Base-by-base conservation (phyloP, 2,797 vertebrate genomes). In the Bucorvus abyssinicus region DNA sequence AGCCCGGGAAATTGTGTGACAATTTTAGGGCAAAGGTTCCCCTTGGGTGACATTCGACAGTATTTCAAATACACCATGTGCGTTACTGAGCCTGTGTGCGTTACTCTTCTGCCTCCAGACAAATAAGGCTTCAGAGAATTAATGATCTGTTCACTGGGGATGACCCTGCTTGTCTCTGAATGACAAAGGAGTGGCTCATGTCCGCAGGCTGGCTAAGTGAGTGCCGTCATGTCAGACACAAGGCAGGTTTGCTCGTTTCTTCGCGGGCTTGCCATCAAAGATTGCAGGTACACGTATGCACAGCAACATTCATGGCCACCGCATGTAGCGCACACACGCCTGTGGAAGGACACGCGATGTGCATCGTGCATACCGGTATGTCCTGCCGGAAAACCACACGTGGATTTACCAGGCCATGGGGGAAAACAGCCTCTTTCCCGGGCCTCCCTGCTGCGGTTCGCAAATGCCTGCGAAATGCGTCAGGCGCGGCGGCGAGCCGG, bases 391-490 rank as follows among this genome's bases (percentile, higher is more conserved):
- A 93, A 92, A 83, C 65, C 90, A 36, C 84, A 57, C 27, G 45
- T 12, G 94, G 90, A 49, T 83, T 74, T 44, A 81, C 17, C 47
- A 40, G 84, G 84, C 71, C 81, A 24, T 29, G 10, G 40, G 71
- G 84, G 69, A 69, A 12, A 42, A 14, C 22, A 65, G 73, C 49
- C 59, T 81, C 64, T 82, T 47, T 36, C 34, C 40, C 18, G 50
- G 93, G 92, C 86, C 81, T 94, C 68, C 88, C 97, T 91, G 96
- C 98, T 98, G 98, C 98, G 97, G 98, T 98, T 98, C 98, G 98
- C 98, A 98, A 97, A 98, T 98, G 98, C 98, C 98, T 99, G 98
- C 97, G 98, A 98, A 98, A 98, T 98, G 98, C 98, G 99, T 99
- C 98, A 99, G 98, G 98, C 96, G 98, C 98, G 91, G 95, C 92